Base-by-base conservation (phyloP, 2,113 vertebrate species). In the Pluvialis apricaria region DNA sequence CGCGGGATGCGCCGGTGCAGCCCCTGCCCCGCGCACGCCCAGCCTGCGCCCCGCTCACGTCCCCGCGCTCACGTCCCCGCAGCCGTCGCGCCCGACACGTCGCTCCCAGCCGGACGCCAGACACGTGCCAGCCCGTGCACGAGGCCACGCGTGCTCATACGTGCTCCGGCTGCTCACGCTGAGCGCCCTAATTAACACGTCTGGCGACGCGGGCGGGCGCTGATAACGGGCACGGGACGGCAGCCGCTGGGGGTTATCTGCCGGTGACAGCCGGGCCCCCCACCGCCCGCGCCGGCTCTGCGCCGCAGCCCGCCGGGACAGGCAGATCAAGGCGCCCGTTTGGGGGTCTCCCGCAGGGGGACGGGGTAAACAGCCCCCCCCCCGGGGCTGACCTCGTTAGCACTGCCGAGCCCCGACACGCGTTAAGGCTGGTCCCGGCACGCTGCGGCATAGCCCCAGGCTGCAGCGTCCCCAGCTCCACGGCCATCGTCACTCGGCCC, bases 101-200 rank as follows among this genome's bases (percentile, higher is more conserved):
- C 51, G 2, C 60, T 68, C 21, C 45, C 82, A 80, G 94, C n/a
- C 72, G 6, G 87, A 2, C 9, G 2, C 87, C 92, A 8, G 75
- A 14, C 95, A 65, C 45, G 89, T 86, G 95, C 86, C 95, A 29
- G 79, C 64, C 90, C 51, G 9, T 3, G 90, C 95, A 15, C 80
- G 51, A 93, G 89, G 62, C 82, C 94, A 86, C 49, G 78, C 95
- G 81, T 77, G 95, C 92, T 92, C 92, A 57, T 51, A 61, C 75
- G 70, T 64, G 95, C 95, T 78, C 26, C 17, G 79, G 69, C 9
- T 81, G 89, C 87, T 95, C 96, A 88, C 88, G 95, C 94, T 97
- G 96, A 90, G 88, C 4, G 88, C 83, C 95, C 96, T 96, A 97
- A 96, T 96, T 96, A 94, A 52, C 90, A 52, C 16, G 85, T 79